Evolutionary conservation across 2,888 invertebrate genomes (phyloP), one percentile per base, ranked within the genome.

Genomic region (Phania funesta): DNA sequence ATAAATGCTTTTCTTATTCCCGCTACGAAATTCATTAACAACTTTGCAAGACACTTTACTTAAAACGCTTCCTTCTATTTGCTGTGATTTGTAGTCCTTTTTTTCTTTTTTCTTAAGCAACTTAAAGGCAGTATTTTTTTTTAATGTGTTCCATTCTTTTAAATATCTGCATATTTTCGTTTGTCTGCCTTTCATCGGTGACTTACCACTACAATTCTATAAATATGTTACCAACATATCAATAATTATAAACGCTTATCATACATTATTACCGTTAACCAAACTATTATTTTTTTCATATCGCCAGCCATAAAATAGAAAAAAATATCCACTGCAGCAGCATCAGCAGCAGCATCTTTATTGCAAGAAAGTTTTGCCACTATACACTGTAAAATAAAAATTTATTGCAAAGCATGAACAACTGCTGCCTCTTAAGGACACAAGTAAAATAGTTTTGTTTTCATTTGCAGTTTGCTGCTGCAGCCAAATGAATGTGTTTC

Each of bases 161-260:
- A 4, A n/a, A n/a, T 38, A 13, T n/a, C 35, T 38, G 35, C 2
- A 38, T 2, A 3, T 38, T 38, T 38, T n/a, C 2, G 5, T 22
- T 4, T 24, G 38, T 20, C 8, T 22, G n/a, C 9, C 5, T 56
- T 13, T 35, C 35, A 18, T 38, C 0, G n/a, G 20, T 5, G 13
- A 13, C 16, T 29, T 46, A 29, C 18, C 16, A 48, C 50, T 41
- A 38, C n/a, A 24, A 35, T 54, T 73, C 20, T 32, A 29, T 48
- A 26, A 48, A 64, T 64, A 64, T 62, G 46, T 48, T 71, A 60
- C 50, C 80, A 74, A 56, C 74, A 83, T 75, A 85, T 86, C 88
- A 88, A 88, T 88, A 88, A 88, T 88, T 88, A 88, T 88, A 86
- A 88, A 88, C 88, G 89, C 88, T 88, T 88, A 88, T 88, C 89